Evolutionary conservation across 1,140 invertebrate species (phyloP).

Genomic region (Sitodiplosis mosellana): DNA sequence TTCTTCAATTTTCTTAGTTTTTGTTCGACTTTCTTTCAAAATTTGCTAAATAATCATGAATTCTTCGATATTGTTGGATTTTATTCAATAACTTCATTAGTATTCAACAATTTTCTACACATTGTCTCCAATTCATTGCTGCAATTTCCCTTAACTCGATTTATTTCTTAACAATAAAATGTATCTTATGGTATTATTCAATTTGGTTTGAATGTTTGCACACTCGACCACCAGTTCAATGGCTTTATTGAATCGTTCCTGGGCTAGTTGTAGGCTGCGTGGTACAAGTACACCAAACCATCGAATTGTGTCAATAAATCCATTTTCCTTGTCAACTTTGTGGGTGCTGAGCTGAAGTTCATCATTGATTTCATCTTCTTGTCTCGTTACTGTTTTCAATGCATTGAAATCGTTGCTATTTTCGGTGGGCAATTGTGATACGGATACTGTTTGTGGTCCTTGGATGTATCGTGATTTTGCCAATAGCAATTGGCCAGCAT

Average conservation of each 20-base stretch:
- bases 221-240: conserved; percentile 32
- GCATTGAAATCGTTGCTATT: conserved; percentile 20
- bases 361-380: neutral
- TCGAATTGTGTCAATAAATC: conserved; percentile 34
- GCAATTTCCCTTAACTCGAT: too few species aligned
- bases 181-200: conserved; percentile 13
- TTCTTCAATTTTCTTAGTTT: too few species aligned
- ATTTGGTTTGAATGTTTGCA: conserved; percentile 36
- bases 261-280: conserved; percentile 36
- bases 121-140: too few species aligned
- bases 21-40: too few species aligned
- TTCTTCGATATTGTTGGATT: too few species aligned
- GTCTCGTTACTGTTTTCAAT: conserved; percentile 4
- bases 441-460: conserved; percentile 14
- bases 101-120: too few species aligned
- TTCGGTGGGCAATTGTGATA: conserved; percentile 20
- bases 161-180: neutral
- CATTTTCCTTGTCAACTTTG: conserved; percentile 14
- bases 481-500: conserved; percentile 16
- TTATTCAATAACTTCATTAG: too few species aligned
- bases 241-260: conserved; percentile 37
- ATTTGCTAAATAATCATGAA: too few species aligned
- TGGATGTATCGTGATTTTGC: conserved; percentile 20
- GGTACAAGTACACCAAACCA: conserved; percentile 53
- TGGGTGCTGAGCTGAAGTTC: conserved; percentile 5